Evolutionary conservation across 2,113 vertebrate species (phyloP), one percentile per base, ranked within the genome.

Genomic region (Prinia subflava): DNA sequence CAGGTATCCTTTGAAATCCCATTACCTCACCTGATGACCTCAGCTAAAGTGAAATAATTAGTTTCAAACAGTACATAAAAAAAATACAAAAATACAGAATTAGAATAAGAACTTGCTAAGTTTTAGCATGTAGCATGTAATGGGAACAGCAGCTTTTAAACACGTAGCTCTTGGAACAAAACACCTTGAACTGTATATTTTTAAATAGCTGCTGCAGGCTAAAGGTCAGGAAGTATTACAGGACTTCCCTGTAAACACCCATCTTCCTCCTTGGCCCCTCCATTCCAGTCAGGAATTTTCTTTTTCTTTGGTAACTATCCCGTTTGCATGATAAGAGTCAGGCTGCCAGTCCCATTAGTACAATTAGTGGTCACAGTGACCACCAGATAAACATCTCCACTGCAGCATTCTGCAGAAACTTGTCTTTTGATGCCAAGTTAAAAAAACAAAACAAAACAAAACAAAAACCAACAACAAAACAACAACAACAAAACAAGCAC

Each of bases 191-290:
- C 57, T 53, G 68, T 37, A 4, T 62, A 50, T 79, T 93, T 93
- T 96, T 75, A 90, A 95, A 96, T 71, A 94, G 87, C 87, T 87
- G 25, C 71, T 71, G 46, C 83, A 94, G 39, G 50, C 87, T 95
- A 95, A 92, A 94, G 90, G 91, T 91, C 93, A 95, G 84, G 63
- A 95, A 92, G 52, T 94, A 92, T 75, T 96, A 92, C 73, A 83
- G 91, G 65, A 94, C 85, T 95, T 92, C 92, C 87, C 52, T 78
- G 75, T 89, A 96, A 97, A 97, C 69, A 97, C 24, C 11, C 28
- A 2, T 87, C 70, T 96, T 93, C 91, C 78, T 85, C 64, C 75
- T 73, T 88, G 85, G 33, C 75, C 52, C 67, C 37, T 31, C 50
- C 31, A 57, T 46, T 92, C 46, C 79, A 73, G 37, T 76, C 33